A percentile compares a stretch with the other conserved stretches of the same genome.
phyloP scores from a whole-genome alignment of 1,140 invertebrate genomes.

The Brachionus koreanus region DNA sequence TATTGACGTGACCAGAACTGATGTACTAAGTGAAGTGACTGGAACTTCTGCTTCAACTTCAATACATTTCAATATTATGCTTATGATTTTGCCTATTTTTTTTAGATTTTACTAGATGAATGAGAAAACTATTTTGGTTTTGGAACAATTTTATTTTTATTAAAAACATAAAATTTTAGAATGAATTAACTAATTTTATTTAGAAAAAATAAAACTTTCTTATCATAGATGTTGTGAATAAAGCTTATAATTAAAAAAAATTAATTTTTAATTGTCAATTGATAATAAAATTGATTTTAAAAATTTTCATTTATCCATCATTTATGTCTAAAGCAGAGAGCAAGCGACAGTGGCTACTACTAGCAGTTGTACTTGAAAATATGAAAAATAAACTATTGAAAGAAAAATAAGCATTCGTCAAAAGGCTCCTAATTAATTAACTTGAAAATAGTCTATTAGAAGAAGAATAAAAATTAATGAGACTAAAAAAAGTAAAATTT shows the following conservation, averaged over 20 bases:
- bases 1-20: background rate
- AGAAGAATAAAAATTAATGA: no score
- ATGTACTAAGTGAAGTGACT: background rate
- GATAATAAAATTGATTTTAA: background rate
- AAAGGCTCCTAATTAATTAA: no score
- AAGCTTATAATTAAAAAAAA: background rate
- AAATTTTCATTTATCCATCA: no score
- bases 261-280: background rate
- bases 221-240: background rate
- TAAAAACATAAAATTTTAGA: background rate
- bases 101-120: background rate
- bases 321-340: no score
- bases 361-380: no score
- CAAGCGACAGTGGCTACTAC: no score
- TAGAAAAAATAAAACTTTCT: slow-evolving; percentile 46
- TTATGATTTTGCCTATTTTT: background rate
- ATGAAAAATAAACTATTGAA: no score
- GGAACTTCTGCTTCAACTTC: background rate
- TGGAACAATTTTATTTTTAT: background rate
- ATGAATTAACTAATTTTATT: slow-evolving; percentile 49
- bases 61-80: background rate
- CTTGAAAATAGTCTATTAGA: no score
- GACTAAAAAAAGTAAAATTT: no score
- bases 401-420: no score
- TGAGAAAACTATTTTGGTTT: background rate